Conservation (phyloP, 2,888 invertebrate genomes). For the Agonum fuliginosum region DNA sequence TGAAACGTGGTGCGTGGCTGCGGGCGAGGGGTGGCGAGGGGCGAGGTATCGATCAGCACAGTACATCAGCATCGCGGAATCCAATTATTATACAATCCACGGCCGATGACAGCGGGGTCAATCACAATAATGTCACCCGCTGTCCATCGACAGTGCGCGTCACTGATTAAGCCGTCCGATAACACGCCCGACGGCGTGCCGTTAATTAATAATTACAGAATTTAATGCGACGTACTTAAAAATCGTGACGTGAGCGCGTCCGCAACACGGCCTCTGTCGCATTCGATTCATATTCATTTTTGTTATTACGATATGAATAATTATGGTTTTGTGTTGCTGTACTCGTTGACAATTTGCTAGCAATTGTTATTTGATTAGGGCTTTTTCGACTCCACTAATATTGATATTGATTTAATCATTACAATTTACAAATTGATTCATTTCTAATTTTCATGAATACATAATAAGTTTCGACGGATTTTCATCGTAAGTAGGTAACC, state of each 20-base stretch:
- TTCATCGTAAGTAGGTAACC: too few relatives aligned
- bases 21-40: background rate
- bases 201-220: slow-evolving; percentile 54
- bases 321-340: slow-evolving; percentile 29
- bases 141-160: slow-evolving; percentile 41
- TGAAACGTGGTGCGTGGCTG: slow-evolving; percentile 14
- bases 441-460: too few relatives aligned
- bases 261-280: slow-evolving; percentile 1
- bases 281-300: slow-evolving; percentile 43
- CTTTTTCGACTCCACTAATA: slow-evolving; percentile 3
- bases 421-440: too few relatives aligned
- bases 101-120: slow-evolving; percentile 67
- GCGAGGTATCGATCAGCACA: slow-evolving; percentile 29
- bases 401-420: too few relatives aligned
- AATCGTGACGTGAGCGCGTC: slow-evolving; percentile 24
- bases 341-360: slow-evolving; percentile 23
- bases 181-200: slow-evolving; percentile 46
- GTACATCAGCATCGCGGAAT: slow-evolving; percentile 47
- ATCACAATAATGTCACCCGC: slow-evolving; percentile 61
- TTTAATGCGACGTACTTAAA: slow-evolving; percentile 51
- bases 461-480: too few relatives aligned
- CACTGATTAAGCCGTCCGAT: slow-evolving; percentile 53
- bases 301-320: slow-evolving; percentile 43
- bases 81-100: slow-evolving; percentile 61
- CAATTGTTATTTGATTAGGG: slow-evolving; percentile 41